Base-by-base conservation (phyloP, 2,888 invertebrate genomes). In the Rotaria magnacalcarata region DNA sequence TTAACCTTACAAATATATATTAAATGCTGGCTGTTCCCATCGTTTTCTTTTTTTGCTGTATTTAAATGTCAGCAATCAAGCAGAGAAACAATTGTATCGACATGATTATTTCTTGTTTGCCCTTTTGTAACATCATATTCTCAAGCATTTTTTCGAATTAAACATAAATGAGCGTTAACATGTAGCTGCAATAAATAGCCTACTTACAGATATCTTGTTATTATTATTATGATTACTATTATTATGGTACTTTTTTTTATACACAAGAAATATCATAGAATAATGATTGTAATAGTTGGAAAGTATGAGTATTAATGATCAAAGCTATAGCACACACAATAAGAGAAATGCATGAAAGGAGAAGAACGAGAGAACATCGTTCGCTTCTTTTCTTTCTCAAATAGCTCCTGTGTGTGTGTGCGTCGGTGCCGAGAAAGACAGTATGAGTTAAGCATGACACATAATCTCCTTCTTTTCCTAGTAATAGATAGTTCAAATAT, bases 401-500 rank as follows among this genome's bases (percentile, higher is more conserved):
- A 34, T 67, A 5, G 34, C 67, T 67, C 16, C 34, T 67, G 14
- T 5, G 34, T 11, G 50, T 14, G 14, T 34, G 34, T 34, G 67
- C 67, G 67, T 19, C 14, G 34, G 27, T 67, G 34, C 19, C 19
- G 67, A 67, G 67, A 67, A 67, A 67, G 34, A 67, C 34, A 67
- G 67, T 67, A 67, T 19, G 34, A 67, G 67, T 41, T 14, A 67
- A 67, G 67, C 67, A 67, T 34, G 67, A 67, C 67, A 67, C 67
- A 67, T 67, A 67, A 67, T 67, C 67, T 67, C 67, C 34, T 50
- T n/a, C 2, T 67, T 67, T 67, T 67, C 6, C 67, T 56, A 34
- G 67, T 67, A 67, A 67, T 67, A 67, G 67, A 67, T 67, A 34
- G 67, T 67, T 67, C 67, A 67, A 67, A 67, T 34, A 67, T 67